Evolutionary conservation across 2,113 vertebrate species (phyloP).

Genomic region (Misgurnus anguillicaudatus): DNA sequence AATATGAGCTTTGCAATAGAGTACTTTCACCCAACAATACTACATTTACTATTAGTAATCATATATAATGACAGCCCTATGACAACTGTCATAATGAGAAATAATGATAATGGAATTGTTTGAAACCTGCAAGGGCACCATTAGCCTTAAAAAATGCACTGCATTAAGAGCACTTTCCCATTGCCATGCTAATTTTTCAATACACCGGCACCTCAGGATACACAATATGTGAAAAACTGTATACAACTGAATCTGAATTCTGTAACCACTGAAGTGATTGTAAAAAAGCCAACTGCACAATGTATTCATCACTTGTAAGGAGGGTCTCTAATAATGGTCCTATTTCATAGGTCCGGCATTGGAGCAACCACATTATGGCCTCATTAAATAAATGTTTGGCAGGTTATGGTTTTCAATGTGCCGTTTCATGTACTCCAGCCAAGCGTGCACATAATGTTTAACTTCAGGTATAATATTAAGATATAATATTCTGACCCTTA

Average conservation of each 20-base stretch:
- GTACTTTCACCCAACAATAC: constrained; percentile 15
- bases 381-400: background rate
- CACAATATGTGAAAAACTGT: constrained; percentile 45
- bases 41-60: constrained; percentile 18
- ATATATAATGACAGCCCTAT: background rate
- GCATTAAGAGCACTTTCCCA: constrained; percentile 18
- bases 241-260: constrained; percentile 63
- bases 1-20: background rate
- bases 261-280: constrained; percentile 53
- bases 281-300: constrained; percentile 55
- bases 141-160: constrained; percentile 25
- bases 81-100: constrained; percentile 26
- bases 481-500: constrained; percentile 15
- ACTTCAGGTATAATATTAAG: background rate
- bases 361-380: background rate
- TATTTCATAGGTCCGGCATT: background rate
- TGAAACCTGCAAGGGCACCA: constrained; percentile 5
- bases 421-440: background rate
- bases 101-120: constrained; percentile 26
- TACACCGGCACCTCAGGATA: background rate
- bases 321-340: too few species aligned
- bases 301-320: background rate
- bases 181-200: constrained; percentile 13
- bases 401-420: background rate
- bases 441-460: background rate